Evolutionary conservation across 2,888 invertebrate genomes (phyloP).

Genomic region (Pachydiplax longipennis): DNA sequence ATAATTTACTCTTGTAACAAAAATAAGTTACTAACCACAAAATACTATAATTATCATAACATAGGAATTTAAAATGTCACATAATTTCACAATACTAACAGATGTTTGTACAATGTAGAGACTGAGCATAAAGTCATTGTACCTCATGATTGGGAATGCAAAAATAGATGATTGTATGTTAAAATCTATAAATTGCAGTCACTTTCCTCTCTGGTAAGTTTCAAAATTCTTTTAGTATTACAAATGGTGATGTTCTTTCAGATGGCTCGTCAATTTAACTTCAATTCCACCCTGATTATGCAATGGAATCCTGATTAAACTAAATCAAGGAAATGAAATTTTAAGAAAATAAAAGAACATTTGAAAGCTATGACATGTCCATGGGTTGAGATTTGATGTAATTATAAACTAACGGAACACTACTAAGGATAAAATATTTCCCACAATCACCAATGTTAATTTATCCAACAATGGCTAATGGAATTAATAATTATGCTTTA

Average conservation of each 20-base stretch:
- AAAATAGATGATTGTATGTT: slow-evolving; percentile 16
- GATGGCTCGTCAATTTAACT: background rate
- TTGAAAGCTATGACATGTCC: background rate
- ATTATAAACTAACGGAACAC: no score
- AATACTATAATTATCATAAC: slow-evolving; percentile 9
- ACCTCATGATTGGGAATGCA: slow-evolving; percentile 35
- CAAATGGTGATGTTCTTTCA: background rate
- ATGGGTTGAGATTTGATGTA: no score
- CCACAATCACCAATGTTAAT: no score
- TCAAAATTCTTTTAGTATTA: background rate
- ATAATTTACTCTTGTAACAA: slow-evolving; percentile 6
- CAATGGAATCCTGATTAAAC: background rate
- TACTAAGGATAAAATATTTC: no score
- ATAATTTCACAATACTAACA: background rate
- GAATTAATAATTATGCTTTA: no score
- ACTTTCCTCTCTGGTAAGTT: slow-evolving; percentile 14
- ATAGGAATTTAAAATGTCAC: slow-evolving; percentile 4
- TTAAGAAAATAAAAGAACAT: background rate
- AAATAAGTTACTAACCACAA: slow-evolving; percentile 21
- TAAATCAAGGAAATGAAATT: background rate
- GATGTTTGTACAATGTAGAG: slow-evolving; percentile 37
- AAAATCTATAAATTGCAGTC: slow-evolving; percentile 21
- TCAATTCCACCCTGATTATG: background rate
- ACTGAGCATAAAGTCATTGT: slow-evolving; percentile 28
- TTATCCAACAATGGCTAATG: no score